Conservation (phyloP, 2,797 vertebrate species). For the Macroramphosus scolopax region DNA sequence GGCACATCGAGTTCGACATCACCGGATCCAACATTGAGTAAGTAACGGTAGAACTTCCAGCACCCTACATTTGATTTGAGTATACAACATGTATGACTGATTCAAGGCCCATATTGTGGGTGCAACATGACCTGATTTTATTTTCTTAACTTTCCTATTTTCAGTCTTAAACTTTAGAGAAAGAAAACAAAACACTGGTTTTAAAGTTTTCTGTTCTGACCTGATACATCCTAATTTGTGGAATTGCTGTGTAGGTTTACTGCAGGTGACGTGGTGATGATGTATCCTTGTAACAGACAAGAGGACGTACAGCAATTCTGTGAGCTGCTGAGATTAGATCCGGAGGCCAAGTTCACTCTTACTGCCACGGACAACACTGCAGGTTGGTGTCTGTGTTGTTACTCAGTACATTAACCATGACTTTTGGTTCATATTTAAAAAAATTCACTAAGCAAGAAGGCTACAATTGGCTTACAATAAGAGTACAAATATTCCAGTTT, state of each 20-base stretch:
- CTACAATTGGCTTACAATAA: neutral
- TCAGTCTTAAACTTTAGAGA: too few relatives aligned
- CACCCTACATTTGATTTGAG: too few relatives aligned
- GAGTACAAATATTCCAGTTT: too few relatives aligned
- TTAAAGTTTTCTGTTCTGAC: too few relatives aligned
- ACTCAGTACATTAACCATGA: neutral
- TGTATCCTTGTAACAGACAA: conserved; percentile 80
- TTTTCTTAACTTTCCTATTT: too few relatives aligned
- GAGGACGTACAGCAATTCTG: conserved; percentile 84
- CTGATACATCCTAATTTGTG: neutral
- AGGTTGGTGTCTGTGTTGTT: conserved; percentile 32
- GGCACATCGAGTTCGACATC: conserved; percentile 89
- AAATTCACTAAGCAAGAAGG: too few relatives aligned
- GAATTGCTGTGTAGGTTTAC: conserved; percentile 72
- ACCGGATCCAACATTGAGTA: conserved; percentile 84
- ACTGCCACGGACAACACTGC: conserved; percentile 70
- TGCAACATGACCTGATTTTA: too few relatives aligned
- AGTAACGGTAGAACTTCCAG: conserved; percentile 38
- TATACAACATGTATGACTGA: too few relatives aligned
- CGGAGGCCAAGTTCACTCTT: conserved; percentile 77
- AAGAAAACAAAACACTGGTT: too few relatives aligned
- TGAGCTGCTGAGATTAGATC: conserved; percentile 80
- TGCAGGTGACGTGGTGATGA: conserved; percentile 87
- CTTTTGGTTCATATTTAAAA: too few relatives aligned
- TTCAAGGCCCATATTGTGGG: too few relatives aligned